These are phyloP conservation scores for Sus cebifrons DNA, from an alignment of 2,797 vertebrate species.

Conservation along the genomic window DNA sequence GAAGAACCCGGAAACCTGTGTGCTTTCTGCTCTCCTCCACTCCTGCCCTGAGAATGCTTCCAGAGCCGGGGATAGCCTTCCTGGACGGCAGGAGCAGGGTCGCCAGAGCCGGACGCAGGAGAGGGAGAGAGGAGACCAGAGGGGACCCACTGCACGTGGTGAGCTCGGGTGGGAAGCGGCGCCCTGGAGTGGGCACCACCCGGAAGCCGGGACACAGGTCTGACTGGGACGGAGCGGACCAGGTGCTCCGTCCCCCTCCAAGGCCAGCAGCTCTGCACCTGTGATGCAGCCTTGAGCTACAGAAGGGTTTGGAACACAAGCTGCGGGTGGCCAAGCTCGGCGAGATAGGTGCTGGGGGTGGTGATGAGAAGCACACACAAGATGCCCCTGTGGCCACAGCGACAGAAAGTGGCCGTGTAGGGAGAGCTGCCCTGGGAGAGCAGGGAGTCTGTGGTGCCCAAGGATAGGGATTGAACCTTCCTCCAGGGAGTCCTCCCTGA, in stretches of 20 bases:
- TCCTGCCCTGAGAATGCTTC: background rate
- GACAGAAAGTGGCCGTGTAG: rapidly evolving
- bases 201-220: background rate
- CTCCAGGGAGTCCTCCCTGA: background rate
- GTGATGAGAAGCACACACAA: rapidly evolving
- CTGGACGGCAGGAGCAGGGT: rapidly evolving
- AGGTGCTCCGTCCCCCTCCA: background rate
- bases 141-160: too few relatives aligned
- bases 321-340: background rate
- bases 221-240: rapidly evolving
- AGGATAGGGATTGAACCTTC: background rate
- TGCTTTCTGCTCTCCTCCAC: rapidly evolving
- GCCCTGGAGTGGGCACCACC: background rate
- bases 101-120: too few relatives aligned
- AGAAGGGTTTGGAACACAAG: background rate
- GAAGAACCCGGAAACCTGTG: rapidly evolving
- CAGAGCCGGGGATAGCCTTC: background rate
- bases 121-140: background rate
- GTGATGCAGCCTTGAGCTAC: rapidly evolving
- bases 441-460: background rate
- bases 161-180: background rate
- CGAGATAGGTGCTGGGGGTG: too few relatives aligned
- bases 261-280: background rate
- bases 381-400: rapidly evolving
- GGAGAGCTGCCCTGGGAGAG: background rate